Evolutionary conservation across 2,797 vertebrate genomes (phyloP).

Genomic region (Phylloscopus collybita): DNA sequence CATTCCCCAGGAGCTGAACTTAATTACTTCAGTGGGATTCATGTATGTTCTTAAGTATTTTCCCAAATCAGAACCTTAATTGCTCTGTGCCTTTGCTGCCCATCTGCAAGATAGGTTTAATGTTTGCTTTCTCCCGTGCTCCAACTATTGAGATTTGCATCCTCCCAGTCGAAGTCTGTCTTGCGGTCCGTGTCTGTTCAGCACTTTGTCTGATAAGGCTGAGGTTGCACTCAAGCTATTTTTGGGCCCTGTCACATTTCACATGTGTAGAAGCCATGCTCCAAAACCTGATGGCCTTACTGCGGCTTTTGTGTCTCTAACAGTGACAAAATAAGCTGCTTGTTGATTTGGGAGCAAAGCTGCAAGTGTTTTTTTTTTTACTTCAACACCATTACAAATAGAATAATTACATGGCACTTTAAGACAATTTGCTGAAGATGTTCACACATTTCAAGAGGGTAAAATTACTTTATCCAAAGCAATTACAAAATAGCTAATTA

Average conservation of each 20-base stretch:
- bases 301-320: background rate
- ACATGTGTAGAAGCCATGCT: background rate
- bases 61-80: conserved; percentile 61
- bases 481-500: conserved; percentile 76
- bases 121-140: background rate
- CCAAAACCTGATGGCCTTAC: background rate
- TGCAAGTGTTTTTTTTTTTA: conserved; percentile 35
- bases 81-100: conserved; percentile 60
- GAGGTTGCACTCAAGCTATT: background rate
- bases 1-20: conserved; percentile 36
- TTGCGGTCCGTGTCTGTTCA: background rate
- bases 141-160: background rate
- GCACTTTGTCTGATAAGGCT: background rate
- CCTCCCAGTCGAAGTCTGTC: background rate
- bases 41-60: conserved; percentile 46
- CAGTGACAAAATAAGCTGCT: conserved; percentile 12
- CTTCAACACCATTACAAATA: conserved; percentile 50
- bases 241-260: background rate
- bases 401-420: conserved; percentile 70
- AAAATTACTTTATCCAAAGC: conserved; percentile 64
- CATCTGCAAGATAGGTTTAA: conserved; percentile 34
- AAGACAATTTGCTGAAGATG: conserved; percentile 68
- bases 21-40: conserved; percentile 63
- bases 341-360: conserved; percentile 49
- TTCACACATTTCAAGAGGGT: conserved; percentile 56